These are phyloP conservation scores for Nomada flava DNA, from an alignment of 2,888 invertebrate genomes.

Conservation along the genomic window DNA sequence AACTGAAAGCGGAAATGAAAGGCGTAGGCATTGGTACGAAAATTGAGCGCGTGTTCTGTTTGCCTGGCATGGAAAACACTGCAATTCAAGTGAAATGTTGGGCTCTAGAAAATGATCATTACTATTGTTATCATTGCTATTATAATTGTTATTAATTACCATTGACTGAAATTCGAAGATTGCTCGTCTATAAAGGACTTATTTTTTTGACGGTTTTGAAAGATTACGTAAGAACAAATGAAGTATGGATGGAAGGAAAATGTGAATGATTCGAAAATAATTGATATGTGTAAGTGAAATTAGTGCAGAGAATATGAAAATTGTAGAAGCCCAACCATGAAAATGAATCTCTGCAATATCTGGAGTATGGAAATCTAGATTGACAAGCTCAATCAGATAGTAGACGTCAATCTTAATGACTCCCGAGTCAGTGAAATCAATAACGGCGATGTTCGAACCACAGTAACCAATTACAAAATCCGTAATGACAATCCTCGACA, in stretches of 20 bases:
- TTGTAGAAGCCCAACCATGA: background rate
- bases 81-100: no score
- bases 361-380: background rate
- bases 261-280: no score
- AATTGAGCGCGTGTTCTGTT: slow-evolving; percentile 10
- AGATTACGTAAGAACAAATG: no score
- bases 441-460: background rate
- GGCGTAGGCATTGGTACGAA: slow-evolving; percentile 28
- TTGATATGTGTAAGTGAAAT: no score
- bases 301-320: no score
- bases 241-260: no score
- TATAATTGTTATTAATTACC: no score
- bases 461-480: slow-evolving; percentile 20
- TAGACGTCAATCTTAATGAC: slow-evolving; percentile 16
- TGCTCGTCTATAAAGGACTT: no score
- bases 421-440: slow-evolving; percentile 8
- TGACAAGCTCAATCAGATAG: background rate
- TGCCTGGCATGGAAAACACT: slow-evolving; percentile 19
- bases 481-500: slow-evolving; percentile 9
- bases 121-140: no score
- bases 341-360: background rate
- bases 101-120: no score
- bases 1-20: slow-evolving; percentile 64
- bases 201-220: no score
- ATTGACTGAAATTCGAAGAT: no score